These are phyloP conservation scores for Vanacampus margaritifer DNA, from an alignment of 2,113 vertebrate species.

Conservation along the genomic window DNA sequence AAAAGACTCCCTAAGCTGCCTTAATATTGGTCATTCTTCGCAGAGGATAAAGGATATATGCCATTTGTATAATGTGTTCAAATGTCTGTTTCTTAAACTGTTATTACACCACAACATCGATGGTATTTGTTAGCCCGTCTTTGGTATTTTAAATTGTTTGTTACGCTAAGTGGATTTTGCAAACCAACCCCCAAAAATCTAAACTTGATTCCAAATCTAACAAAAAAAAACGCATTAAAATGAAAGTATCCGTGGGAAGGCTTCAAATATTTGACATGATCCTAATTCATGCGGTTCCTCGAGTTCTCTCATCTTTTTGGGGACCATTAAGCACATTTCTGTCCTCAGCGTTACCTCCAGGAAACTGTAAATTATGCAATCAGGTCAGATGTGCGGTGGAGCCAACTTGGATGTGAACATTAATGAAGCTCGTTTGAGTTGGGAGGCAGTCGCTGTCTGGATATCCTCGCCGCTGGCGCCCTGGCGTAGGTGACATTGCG, in stretches of 20 bases:
- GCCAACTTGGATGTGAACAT: slow-evolving; percentile 30
- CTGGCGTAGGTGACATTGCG: slow-evolving; percentile 21
- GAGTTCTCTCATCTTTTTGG: neutral
- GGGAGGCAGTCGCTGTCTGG: slow-evolving; percentile 19
- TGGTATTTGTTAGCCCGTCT: too few species aligned
- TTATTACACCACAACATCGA: too few species aligned
- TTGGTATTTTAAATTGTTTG: neutral
- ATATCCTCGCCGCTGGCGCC: slow-evolving; percentile 26
- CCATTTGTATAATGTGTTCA: too few species aligned
- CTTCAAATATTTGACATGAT: neutral
- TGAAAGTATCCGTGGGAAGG: neutral
- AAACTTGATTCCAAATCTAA: neutral
- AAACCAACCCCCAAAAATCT: too few species aligned
- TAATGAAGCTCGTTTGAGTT: slow-evolving; percentile 50
- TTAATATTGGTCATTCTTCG: too few species aligned
- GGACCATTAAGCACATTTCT: slow-evolving; percentile 20
- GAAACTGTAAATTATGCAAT: slow-evolving; percentile 45
- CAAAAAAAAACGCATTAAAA: neutral
- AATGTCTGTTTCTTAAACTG: too few species aligned
- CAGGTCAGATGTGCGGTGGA: slow-evolving; percentile 46
- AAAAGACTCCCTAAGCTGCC: too few species aligned
- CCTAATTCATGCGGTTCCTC: neutral
- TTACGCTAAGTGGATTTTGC: neutral
- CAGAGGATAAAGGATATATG: too few species aligned
- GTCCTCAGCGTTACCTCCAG: slow-evolving; percentile 41